These are phyloP conservation scores for Drosophila repleta DNA, from an alignment of 1,140 invertebrate species.

Conservation along the genomic window DNA sequence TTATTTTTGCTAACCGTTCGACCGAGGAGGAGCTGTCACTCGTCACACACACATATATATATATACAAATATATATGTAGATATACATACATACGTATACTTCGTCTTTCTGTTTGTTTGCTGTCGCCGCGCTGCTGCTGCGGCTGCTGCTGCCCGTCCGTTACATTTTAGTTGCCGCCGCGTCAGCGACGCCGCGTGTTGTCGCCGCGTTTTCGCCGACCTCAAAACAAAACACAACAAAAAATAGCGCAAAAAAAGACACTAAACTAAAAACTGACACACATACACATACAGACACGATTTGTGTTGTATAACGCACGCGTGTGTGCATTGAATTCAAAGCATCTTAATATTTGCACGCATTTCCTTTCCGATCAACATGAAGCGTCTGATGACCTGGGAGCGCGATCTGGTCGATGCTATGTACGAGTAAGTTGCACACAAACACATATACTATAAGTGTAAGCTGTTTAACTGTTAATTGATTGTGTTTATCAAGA, in stretches of 20 bases:
- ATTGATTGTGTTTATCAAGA: constrained; percentile 56
- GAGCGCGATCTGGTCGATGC: constrained; percentile 83
- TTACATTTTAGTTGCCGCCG: constrained; percentile 66
- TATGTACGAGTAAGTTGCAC: constrained; percentile 80
- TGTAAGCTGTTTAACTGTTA: constrained; percentile 23
- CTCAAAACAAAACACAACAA: constrained; percentile 43
- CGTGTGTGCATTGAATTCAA: constrained; percentile 51
- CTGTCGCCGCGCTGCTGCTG: constrained; percentile 33
- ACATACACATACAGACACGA: neutral
- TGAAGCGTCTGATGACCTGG: constrained; percentile 83
- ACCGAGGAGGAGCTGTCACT: constrained; percentile 50
- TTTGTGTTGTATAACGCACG: constrained; percentile 58
- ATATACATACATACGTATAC: constrained; percentile 36
- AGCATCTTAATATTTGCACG: constrained; percentile 37
- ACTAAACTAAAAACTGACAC: constrained; percentile 26
- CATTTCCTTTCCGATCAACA: constrained; percentile 62
- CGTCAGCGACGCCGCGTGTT: constrained; percentile 56
- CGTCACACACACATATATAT: constrained; percentile 17
- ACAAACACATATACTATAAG: constrained; percentile 33
- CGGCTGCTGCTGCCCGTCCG: constrained; percentile 42
- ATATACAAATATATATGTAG: constrained; percentile 12
- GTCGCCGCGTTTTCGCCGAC: constrained; percentile 55
- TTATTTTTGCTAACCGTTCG: constrained; percentile 41
- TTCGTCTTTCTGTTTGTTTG: constrained; percentile 41
- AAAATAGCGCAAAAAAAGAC: constrained; percentile 46